Conservation (phyloP, 2,888 invertebrate genomes). For the Caenorhabditis uteleia region DNA sequence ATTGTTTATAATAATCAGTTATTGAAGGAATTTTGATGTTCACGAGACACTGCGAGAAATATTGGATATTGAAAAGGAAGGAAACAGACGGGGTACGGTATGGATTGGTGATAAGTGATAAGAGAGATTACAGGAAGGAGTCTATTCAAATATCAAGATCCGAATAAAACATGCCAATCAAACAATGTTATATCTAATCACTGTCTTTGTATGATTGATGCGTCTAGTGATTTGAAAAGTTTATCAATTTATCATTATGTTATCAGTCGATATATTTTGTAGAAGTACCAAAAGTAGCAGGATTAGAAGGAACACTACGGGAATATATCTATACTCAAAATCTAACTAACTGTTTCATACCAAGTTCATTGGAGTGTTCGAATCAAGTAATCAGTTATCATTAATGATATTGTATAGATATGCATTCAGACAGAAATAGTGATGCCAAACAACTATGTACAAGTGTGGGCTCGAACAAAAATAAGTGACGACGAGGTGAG, state of each 20-base stretch:
- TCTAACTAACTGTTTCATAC: too few species aligned
- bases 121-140: constrained; percentile 11
- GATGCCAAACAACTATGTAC: constrained; percentile 34
- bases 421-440: constrained; percentile 23
- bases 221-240: constrained; percentile 6
- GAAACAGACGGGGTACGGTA: constrained; percentile 3
- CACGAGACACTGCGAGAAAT: constrained; percentile 42
- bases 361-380: too few species aligned
- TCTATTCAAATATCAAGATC: constrained; percentile 35
- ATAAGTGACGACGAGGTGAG: constrained; percentile 26
- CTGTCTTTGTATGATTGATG: constrained; percentile 46
- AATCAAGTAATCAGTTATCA: too few species aligned
- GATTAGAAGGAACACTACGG: too few species aligned
- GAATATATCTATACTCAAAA: too few species aligned
- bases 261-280: too few species aligned
- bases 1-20: neutral
- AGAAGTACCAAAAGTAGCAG: too few species aligned
- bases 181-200: constrained; percentile 42
- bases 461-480: constrained; percentile 31
- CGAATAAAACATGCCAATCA: constrained; percentile 28
- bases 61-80: constrained; percentile 2
- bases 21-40: constrained; percentile 47
- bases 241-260: constrained; percentile 10
- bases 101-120: neutral
- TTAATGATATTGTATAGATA: too few species aligned